Base-by-base conservation (phyloP, 2,888 invertebrate species). In the Parnassius glacialis region DNA sequence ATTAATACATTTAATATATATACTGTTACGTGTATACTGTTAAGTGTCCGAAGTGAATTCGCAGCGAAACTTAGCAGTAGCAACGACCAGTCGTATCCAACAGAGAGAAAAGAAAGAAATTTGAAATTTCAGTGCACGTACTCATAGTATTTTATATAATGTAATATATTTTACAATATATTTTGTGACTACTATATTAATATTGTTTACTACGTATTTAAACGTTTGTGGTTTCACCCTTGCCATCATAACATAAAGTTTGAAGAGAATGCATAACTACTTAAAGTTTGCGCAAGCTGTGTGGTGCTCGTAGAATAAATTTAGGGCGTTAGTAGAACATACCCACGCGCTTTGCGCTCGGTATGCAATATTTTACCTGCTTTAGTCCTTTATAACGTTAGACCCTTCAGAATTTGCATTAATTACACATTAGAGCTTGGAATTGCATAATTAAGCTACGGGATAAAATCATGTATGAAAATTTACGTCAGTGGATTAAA, bases 381-480 rank as follows among this genome's bases (percentile, higher is more conserved):
- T 72, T 34, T 71, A 73, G 72, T 76, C 78, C 81, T 78, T 78
- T 71, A 76, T 72, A 74, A 75, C 74, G 74, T 76, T 75, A 77
- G 75, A 79, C 80, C 85, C 80, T 80, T 83, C 78, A 71, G 77
- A 76, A 85, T 87, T 87, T 85, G 83, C 85, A 85, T 87, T 80
- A 81, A 85, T 85, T 84, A 81, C 78, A 68, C 80, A 80, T 84
- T 83, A 81, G 76, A 80, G 79, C 83, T 80, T 80, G 72, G 72
- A 80, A 85, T 80, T 73, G 78, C 77, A 80, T 84, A 81, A 85
- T 86, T 82, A 81, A 81, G 78, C 67, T 67, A 62, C 42, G 56
- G 63, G 53, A 64, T 73, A 77, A 72, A 80, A 78, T 67, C 61
- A 74, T 73, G 74, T 69, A 54, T 54, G 54, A 7, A 47, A 56